These are phyloP conservation scores for Cheirogaleus major DNA, from an alignment of 2,797 vertebrate genomes.

Conservation along the genomic window DNA sequence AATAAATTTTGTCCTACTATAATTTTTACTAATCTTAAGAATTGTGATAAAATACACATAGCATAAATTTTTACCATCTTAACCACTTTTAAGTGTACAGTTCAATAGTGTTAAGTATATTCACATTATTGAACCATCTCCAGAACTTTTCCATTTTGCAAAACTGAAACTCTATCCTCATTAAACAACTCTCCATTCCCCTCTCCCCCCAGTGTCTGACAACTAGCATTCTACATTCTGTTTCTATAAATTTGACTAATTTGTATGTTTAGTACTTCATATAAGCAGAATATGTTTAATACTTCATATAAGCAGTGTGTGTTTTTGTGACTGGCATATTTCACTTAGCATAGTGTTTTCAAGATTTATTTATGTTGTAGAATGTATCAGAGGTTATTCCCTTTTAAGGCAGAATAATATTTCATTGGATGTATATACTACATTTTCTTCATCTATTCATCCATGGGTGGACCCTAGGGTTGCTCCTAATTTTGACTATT, in stretches of 20 bases:
- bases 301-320: background rate
- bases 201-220: fast-evolving
- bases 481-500: background rate
- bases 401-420: background rate
- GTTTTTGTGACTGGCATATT: background rate
- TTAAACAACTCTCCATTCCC: background rate
- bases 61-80: background rate
- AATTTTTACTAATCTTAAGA: background rate
- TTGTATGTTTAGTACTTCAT: background rate
- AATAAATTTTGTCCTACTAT: background rate
- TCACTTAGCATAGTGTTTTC: background rate
- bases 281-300: background rate
- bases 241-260: background rate
- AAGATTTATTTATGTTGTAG: background rate
- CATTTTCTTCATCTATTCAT: background rate
- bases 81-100: background rate
- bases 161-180: background rate
- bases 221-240: background rate
- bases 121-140: background rate
- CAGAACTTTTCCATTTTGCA: background rate
- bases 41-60: background rate
- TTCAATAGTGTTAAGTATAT: background rate
- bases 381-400: background rate
- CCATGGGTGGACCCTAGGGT: background rate
- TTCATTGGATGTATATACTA: background rate